Base-by-base conservation (phyloP, 1,140 invertebrate species). In the Brachionus koreanus region DNA sequence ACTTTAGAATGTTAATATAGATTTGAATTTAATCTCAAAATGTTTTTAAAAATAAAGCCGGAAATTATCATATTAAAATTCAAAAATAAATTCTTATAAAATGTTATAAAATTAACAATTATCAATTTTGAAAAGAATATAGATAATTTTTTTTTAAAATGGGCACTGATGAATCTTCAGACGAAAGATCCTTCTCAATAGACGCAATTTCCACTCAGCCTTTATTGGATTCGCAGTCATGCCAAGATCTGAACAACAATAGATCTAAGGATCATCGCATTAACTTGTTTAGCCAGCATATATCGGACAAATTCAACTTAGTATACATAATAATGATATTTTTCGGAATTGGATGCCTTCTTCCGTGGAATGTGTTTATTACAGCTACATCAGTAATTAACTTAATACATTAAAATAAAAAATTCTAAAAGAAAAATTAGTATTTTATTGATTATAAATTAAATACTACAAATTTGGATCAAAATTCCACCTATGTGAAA, bases 331-430 rank as follows among this genome's bases (percentile, higher is more conserved):
- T 65, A 39, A 42, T 79, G 35, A 10, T 79, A 3, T 25, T 79
- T 23, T 79, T 79, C 9, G 76, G 76, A 13, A 3, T 79, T 6
- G 76, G 35, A 12, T 61, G 49, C n/a, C 76, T 79, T 42, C 16
- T 79, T 25, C 76, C 76, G 39, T 79, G 76, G 76, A 79, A 79
- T n/a, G 37, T 79, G 13, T 79, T 79, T 35, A 57, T 79, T n/a
- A 79, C 29, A 5, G 76, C 76, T 10, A 35, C 19, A 57, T 57
- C 49, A 23, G 49, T 57, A 57, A 9, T 16, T 57, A 57, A 57
- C 9, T 16, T 57, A 57, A 13, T 3, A 5, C 29, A 29, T 29
- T 2, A 7, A 42, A 13, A 42, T 10, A 42, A 42, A 57, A 9
- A 57, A 57, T n/a, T 57, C 13, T 19, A 57, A 23, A 25, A 25